Conservation (phyloP, 2,113 vertebrate genomes). For the Notiomystis cincta region DNA sequence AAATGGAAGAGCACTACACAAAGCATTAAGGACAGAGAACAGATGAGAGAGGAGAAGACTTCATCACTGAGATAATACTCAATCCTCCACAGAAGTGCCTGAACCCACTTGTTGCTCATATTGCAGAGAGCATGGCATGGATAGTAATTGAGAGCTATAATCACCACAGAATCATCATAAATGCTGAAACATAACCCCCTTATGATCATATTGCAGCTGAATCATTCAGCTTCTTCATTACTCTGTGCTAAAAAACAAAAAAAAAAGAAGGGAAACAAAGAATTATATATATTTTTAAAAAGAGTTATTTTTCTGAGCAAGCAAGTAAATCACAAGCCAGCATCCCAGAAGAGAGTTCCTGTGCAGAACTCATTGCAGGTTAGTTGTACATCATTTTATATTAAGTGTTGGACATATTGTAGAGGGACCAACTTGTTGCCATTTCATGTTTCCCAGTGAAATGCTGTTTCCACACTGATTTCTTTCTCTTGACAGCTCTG, state of each 20-base stretch:
- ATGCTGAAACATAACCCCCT: neutral
- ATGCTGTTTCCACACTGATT: neutral
- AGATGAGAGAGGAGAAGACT: neutral
- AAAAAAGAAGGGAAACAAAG: neutral
- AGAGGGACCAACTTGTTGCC: conserved; percentile 20
- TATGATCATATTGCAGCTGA: neutral
- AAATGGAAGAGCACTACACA: neutral
- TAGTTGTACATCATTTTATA: conserved; percentile 52
- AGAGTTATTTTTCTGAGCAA: neutral
- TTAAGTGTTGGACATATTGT: neutral
- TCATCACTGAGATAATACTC: neutral
- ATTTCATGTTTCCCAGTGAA: neutral
- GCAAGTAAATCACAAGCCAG: neutral
- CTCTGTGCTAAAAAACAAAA: neutral
- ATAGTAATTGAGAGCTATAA: neutral
- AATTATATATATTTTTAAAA: neutral
- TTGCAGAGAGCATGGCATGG: neutral
- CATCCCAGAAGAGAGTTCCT: neutral
- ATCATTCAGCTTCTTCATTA: neutral
- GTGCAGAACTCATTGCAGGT: conserved; percentile 6
- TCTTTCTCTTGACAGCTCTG: neutral
- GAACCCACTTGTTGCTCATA: neutral
- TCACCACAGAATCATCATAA: neutral
- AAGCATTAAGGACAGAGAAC: neutral
- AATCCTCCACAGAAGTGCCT: neutral